Conservation (phyloP, 2,113 vertebrate species). For the Furnarius figulus region DNA sequence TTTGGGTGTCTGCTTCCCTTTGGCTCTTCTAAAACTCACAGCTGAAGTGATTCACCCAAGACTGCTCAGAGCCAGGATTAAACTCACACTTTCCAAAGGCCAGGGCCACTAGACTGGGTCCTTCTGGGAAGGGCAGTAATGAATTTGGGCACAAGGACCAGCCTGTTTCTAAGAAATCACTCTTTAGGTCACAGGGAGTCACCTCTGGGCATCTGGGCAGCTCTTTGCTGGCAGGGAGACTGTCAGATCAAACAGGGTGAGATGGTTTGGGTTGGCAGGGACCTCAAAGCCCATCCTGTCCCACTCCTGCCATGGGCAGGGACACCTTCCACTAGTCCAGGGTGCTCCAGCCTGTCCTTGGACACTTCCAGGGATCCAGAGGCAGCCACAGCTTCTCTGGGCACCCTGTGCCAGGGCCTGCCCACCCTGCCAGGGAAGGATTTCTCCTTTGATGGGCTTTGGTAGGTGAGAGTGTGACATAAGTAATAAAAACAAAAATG, state of each 20-base stretch:
- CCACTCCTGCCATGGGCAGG: not conserved
- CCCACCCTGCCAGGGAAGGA: not conserved
- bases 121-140: not conserved
- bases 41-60: constrained; percentile 39
- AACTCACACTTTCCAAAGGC: constrained; percentile 40
- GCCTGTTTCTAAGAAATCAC: not conserved
- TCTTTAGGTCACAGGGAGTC: not conserved
- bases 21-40: constrained; percentile 40
- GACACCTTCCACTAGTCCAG: not conserved
- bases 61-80: not conserved
- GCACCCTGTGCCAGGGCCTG: not conserved
- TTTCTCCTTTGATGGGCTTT: not conserved
- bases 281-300: not conserved
- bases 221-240: not conserved
- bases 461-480: not conserved
- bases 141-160: not conserved
- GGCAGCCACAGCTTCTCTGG: not conserved
- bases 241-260: no score
- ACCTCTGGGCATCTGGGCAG: not conserved
- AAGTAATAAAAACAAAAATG: not conserved
- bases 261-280: not conserved
- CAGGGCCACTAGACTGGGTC: not conserved
- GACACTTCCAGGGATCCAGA: not conserved
- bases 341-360: not conserved
- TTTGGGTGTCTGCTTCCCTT: constrained; percentile 61